Evolutionary conservation across 1,140 invertebrate species (phyloP), one percentile per base, ranked within the genome.

Genomic region (Caerostris extrusa): DNA sequence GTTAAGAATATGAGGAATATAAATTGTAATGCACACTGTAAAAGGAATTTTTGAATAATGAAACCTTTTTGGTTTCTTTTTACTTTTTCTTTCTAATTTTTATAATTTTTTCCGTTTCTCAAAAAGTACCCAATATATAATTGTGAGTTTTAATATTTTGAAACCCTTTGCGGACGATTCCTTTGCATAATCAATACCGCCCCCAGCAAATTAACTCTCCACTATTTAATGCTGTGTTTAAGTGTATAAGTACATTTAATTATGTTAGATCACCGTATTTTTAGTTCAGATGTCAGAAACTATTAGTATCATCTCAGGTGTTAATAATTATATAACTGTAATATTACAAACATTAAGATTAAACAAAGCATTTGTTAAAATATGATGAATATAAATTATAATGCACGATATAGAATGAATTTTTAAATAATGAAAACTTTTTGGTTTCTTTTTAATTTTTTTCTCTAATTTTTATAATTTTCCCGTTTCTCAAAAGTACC

Each of bases 111-210:
- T 57, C 56, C 50, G 57, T 2, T n/a, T 85, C 19, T 55, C 82
- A 34, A 85, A 81, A 85, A 85, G 56, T 85, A 85, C 56, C 57
- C 82, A 58, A 85, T 55, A 12, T 53, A 55, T n/a, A 85, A 58
- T 57, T 7, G 5, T 34, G 56, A 55, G 56, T 53, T 56, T 85
- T 85, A 85, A 85, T 85, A 53, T n/a, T 85, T 17, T 85, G 12
- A 56, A 56, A 58, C 82, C 12, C 14, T 55, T 14, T 81, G 50
- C 57, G 53, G 82, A n/a, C 56, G 53, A 85, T 55, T n/a, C 14
- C 17, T 55, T 55, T 85, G 82, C 82, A 85, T 85, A 85, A 56
- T 85, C 82, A 56, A 85, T 58, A 55, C 19, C 14, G 50, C 53
- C n/a, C n/a, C n/a, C 57, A 56, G 57, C 82, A 19, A 85, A 85